Conservation (phyloP, 2,888 invertebrate genomes). For the Falcaria lacertinaria region DNA sequence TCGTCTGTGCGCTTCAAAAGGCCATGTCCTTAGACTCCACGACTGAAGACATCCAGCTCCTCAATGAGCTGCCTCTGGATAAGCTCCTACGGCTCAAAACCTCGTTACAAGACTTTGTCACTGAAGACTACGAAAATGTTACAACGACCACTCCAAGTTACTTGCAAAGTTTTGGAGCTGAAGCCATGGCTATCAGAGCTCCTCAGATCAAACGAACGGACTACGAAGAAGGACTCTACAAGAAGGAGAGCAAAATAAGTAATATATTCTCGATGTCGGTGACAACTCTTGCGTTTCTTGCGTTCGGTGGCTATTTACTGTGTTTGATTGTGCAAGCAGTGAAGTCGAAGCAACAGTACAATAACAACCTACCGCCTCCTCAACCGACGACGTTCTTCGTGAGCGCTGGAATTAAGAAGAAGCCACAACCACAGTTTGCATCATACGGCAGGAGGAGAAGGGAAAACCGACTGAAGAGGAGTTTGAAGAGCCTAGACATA, state of each 20-base stretch:
- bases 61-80: slow-evolving; percentile 85
- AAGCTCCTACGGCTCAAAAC: slow-evolving; percentile 82
- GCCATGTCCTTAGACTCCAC: slow-evolving; percentile 33
- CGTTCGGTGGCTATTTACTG: slow-evolving; percentile 90
- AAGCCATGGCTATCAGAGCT: slow-evolving; percentile 61
- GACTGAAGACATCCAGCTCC: slow-evolving; percentile 64
- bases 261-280: slow-evolving; percentile 88
- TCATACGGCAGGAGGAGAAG: slow-evolving; percentile 57
- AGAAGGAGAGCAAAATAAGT: slow-evolving; percentile 81
- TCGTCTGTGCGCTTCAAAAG: slow-evolving; percentile 26
- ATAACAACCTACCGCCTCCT: slow-evolving; percentile 38
- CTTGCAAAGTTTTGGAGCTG: slow-evolving; percentile 56
- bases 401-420: slow-evolving; percentile 65
- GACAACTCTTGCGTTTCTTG: slow-evolving; percentile 88
- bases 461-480: slow-evolving; percentile 32
- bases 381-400: slow-evolving; percentile 55
- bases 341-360: slow-evolving; percentile 79
- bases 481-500: slow-evolving; percentile 39
- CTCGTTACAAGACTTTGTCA: slow-evolving; percentile 54
- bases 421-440: slow-evolving; percentile 57
- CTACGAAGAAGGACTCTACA: slow-evolving; percentile 66
- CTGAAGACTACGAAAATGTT: slow-evolving; percentile 41
- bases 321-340: slow-evolving; percentile 88
- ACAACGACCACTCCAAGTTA: slow-evolving; percentile 40
- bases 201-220: slow-evolving; percentile 61